phyloP scores from a whole-genome alignment of 2,797 vertebrate species.

The Ispidina picta region DNA sequence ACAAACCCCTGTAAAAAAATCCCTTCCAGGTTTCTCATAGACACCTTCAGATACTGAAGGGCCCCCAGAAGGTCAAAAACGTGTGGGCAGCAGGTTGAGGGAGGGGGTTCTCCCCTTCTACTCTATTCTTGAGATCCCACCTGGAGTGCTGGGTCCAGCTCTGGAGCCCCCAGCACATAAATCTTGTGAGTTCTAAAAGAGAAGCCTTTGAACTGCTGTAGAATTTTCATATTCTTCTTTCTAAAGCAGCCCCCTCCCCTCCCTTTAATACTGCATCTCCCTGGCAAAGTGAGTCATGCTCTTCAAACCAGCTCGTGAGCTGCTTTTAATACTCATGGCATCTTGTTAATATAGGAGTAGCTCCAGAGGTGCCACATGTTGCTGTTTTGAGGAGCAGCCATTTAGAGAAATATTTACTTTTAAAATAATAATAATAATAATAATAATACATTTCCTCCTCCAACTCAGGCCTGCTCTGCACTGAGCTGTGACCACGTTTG shows the following conservation, averaged over 20 bases:
- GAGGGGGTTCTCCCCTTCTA: no score
- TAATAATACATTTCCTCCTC: neutral
- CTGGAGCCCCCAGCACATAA: neutral
- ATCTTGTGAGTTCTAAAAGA: neutral
- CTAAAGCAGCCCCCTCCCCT: neutral
- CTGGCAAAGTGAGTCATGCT: neutral
- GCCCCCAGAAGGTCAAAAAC: no score
- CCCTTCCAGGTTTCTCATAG: no score
- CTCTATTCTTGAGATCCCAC: no score
- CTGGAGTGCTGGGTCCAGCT: no score
- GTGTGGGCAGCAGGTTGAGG: no score
- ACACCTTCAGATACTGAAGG: no score
- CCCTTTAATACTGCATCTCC: conserved; percentile 4
- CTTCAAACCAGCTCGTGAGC: neutral
- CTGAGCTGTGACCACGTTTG: neutral
- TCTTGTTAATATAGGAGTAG: neutral
- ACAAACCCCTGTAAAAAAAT: no score
- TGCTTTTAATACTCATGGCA: neutral
- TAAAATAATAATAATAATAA: neutral
- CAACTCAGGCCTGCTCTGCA: neutral
- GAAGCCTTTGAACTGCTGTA: neutral
- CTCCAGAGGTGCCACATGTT: neutral
- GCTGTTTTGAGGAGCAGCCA: neutral
- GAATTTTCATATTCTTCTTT: neutral
- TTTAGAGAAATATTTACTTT: neutral